Evolutionary conservation across 2,888 invertebrate species (phyloP).

Genomic region (Melipona bicolor): DNA sequence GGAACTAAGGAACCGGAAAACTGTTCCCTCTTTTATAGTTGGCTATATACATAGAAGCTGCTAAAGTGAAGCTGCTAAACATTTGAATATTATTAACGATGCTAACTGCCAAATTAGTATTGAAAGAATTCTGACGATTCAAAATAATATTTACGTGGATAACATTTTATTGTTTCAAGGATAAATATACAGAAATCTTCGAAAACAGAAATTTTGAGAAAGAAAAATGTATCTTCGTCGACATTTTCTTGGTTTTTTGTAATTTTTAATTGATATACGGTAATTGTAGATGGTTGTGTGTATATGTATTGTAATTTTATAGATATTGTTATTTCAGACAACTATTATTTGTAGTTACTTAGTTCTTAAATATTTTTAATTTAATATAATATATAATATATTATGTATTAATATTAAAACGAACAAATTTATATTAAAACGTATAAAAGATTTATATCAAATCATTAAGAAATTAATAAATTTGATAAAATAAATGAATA

Average conservation of each 20-base stretch:
- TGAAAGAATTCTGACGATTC: conserved; percentile 15
- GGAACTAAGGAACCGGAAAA: conserved; percentile 44
- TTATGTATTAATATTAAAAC: no score
- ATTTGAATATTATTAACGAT: conserved; percentile 48
- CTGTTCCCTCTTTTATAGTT: conserved; percentile 61
- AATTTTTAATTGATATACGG: neutral
- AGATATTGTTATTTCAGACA: neutral
- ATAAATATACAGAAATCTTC: neutral
- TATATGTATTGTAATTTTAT: neutral
- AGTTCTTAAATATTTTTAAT: neutral
- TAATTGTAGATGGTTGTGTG: neutral
- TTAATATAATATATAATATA: no score
- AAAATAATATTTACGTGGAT: neutral
- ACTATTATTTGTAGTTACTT: neutral
- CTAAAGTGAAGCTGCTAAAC: conserved; percentile 65
- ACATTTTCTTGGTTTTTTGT: no score
- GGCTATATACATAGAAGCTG: conserved; percentile 21
- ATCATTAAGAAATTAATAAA: neutral
- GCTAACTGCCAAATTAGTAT: conserved; percentile 50
- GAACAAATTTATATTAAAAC: neutral
- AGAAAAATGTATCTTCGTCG: no score
- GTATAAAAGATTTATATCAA: neutral
- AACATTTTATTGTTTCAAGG: neutral
- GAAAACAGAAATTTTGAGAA: neutral
- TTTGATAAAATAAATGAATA: neutral